A percentile compares a stretch with the other conserved stretches of the same genome.
These are phyloP conservation scores for Orchestes rusci DNA, from an alignment of 2,888 invertebrate genomes.

Conservation along the genomic window DNA sequence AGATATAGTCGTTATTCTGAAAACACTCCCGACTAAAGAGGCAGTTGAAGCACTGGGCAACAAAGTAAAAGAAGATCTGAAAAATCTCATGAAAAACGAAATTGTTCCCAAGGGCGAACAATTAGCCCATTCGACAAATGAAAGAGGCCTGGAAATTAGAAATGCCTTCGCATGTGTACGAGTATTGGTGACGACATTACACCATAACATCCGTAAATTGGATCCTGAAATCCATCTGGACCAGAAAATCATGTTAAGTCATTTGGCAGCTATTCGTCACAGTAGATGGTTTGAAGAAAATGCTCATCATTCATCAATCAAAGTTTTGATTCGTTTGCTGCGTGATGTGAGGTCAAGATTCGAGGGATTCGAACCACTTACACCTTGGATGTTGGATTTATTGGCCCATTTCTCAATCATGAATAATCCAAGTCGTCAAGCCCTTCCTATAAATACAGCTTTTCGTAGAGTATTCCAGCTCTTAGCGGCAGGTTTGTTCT, in stretches of 20 bases:
- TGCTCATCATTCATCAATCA: constrained; percentile 93
- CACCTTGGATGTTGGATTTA: constrained; percentile 95
- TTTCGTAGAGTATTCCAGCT: constrained; percentile 85
- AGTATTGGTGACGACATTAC: constrained; percentile 88
- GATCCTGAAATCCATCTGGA: constrained; percentile 80
- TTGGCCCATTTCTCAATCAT: constrained; percentile 93
- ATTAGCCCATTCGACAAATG: constrained; percentile 52
- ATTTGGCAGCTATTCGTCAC: constrained; percentile 90
- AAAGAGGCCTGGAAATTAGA: constrained; percentile 83
- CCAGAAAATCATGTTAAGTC: constrained; percentile 74
- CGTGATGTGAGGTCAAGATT: constrained; percentile 86
- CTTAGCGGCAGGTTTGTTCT: constrained; percentile 86
- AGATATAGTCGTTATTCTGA: constrained; percentile 93
- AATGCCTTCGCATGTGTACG: constrained; percentile 80
- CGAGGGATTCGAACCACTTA: constrained; percentile 82
- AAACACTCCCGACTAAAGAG: constrained; percentile 92
- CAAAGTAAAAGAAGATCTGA: constrained; percentile 82
- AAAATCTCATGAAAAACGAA: constrained; percentile 58
- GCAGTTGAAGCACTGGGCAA: constrained; percentile 88
- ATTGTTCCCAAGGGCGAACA: constrained; percentile 55
- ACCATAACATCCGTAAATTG: constrained; percentile 86
- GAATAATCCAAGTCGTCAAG: constrained; percentile 91
- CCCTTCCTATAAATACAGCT: constrained; percentile 85
- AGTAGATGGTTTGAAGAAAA: constrained; percentile 98
- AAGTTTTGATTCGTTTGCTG: constrained; percentile 84